Conservation (phyloP, 2,888 invertebrate species). For the Pogonocherus hispidulus region DNA sequence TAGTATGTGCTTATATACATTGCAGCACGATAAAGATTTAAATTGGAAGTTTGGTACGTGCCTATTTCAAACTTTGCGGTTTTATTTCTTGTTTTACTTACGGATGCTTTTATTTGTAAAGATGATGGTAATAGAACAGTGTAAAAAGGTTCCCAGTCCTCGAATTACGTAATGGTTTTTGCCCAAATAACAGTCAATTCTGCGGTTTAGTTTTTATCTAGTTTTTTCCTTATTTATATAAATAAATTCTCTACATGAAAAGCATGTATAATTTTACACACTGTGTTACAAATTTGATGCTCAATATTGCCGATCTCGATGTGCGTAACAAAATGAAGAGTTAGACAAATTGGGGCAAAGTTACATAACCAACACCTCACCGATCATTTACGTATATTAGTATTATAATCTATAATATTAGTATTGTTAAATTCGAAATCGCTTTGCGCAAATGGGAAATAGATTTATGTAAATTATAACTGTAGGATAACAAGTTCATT, state of each 20-base stretch:
- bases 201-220: slow-evolving; percentile 23
- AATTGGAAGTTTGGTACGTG: slow-evolving; percentile 1
- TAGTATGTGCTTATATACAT: background rate
- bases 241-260: background rate
- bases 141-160: slow-evolving; percentile 26
- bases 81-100: slow-evolving; percentile 32
- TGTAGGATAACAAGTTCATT: too few relatives aligned
- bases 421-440: too few relatives aligned
- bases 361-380: too few relatives aligned
- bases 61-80: background rate
- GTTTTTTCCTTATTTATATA: slow-evolving; percentile 2
- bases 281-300: too few relatives aligned
- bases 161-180: slow-evolving; percentile 28
- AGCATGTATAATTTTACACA: background rate
- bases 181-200: slow-evolving; percentile 18
- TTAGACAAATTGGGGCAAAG: too few relatives aligned
- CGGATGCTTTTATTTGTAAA: background rate
- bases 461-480: too few relatives aligned
- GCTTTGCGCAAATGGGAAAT: too few relatives aligned
- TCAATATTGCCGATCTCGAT: too few relatives aligned
- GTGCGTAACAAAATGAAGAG: too few relatives aligned
- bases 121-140: slow-evolving; percentile 11
- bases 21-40: background rate
- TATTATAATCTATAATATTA: too few relatives aligned
- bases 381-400: too few relatives aligned